These are phyloP conservation scores for Melinaea menophilus DNA, from an alignment of 2,888 invertebrate genomes.

Conservation along the genomic window DNA sequence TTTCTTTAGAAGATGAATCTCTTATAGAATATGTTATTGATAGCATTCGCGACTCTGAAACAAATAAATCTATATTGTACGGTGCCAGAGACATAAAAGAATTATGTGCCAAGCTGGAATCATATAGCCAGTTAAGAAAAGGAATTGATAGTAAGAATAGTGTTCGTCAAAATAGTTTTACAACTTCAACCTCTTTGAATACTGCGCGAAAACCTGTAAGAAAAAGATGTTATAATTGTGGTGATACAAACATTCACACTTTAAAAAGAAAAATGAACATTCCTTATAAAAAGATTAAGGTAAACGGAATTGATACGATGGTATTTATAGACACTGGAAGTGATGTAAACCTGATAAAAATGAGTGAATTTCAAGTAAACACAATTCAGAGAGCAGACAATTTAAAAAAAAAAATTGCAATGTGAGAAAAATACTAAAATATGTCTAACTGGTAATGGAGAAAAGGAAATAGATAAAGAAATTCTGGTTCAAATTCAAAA, in stretches of 20 bases:
- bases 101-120: constrained; percentile 29
- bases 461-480: constrained; percentile 23
- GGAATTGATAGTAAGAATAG: no score
- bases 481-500: no score
- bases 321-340: no score
- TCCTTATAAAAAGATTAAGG: constrained; percentile 30
- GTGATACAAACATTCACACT: constrained; percentile 29
- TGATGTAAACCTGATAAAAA: constrained; percentile 9
- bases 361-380: constrained; percentile 4
- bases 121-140: constrained; percentile 22
- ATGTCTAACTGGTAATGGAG: constrained; percentile 2
- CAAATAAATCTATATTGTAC: constrained; percentile 33
- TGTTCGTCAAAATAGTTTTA: no score
- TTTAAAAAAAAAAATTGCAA: background rate
- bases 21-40: constrained; percentile 52
- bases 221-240: background rate
- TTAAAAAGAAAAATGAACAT: constrained; percentile 20
- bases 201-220: no score
- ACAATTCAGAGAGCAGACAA: background rate
- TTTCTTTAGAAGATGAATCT: constrained; percentile 41
- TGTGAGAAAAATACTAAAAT: constrained; percentile 15
- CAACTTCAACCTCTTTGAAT: no score
- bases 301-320: constrained; percentile 37
- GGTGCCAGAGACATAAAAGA: constrained; percentile 30
- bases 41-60: constrained; percentile 41